Conservation (phyloP, 2,888 invertebrate genomes). For the Scelioninae gen. 2 region DNA sequence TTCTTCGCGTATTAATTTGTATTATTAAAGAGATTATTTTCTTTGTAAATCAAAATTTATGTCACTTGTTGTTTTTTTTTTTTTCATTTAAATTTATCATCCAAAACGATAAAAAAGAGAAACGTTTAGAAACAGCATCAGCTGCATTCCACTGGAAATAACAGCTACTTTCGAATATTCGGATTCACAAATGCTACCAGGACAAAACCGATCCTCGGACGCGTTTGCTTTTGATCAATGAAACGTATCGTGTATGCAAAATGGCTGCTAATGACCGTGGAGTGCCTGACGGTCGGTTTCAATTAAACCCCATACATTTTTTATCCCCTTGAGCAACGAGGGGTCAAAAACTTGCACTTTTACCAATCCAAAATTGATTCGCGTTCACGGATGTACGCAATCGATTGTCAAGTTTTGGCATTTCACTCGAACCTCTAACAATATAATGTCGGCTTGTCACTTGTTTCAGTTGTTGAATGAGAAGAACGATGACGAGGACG, state of each 20-base stretch:
- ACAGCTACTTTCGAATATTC: neutral
- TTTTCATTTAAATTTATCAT: too few relatives aligned
- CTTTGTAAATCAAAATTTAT: neutral
- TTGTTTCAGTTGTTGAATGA: constrained; percentile 85
- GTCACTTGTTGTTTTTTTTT: too few relatives aligned
- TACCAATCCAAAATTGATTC: neutral
- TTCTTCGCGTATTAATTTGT: too few relatives aligned
- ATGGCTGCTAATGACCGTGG: constrained; percentile 8
- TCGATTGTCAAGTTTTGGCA: too few relatives aligned
- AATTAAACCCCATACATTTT: constrained; percentile 4
- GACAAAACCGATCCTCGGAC: constrained; percentile 10
- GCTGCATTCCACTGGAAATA: neutral
- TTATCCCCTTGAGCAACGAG: neutral
- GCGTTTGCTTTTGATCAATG: constrained; percentile 9
- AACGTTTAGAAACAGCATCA: neutral
- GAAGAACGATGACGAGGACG: constrained; percentile 87
- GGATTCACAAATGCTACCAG: constrained; percentile 9
- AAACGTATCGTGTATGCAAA: constrained; percentile 5
- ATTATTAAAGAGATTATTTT: too few relatives aligned
- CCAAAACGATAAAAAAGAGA: neutral
- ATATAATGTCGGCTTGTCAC: neutral
- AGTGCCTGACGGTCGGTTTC: neutral
- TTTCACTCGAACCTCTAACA: too few relatives aligned
- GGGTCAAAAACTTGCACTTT: constrained; percentile 9
- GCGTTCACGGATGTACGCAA: too few relatives aligned